phyloP scores from a whole-genome alignment of 2,113 vertebrate species.

The Hyla sarda region DNA sequence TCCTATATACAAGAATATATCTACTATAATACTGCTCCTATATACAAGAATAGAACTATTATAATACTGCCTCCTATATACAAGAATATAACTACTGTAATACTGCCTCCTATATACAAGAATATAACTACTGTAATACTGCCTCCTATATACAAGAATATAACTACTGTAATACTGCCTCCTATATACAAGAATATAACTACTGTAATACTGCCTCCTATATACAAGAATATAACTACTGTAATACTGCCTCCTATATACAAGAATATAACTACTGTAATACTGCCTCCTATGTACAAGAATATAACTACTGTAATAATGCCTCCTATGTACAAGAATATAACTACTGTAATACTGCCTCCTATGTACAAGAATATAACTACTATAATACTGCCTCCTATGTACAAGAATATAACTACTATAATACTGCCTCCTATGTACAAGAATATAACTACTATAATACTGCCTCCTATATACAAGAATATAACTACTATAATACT shows the following conservation, averaged over 20 bases:
- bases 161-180: no score
- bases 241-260: no score
- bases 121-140: slow-evolving; percentile 3
- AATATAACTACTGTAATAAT: neutral
- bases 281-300: slow-evolving; percentile 2
- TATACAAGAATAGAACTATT: neutral
- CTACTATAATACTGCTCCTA: neutral
- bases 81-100: slow-evolving; percentile 7
- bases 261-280: slow-evolving; percentile 17
- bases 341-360: slow-evolving; percentile 2
- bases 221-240: no score
- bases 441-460: no score
- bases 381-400: slow-evolving; percentile 5
- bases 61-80: neutral
- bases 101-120: neutral
- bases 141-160: neutral
- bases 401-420: neutral
- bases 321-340: neutral
- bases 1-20: neutral
- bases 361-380: neutral
- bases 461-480: no score
- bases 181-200: no score
- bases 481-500: no score
- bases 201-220: no score
- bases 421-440: neutral